Evolutionary conservation across 2,888 invertebrate species (phyloP).

Genomic region (Xylocampa areola): DNA sequence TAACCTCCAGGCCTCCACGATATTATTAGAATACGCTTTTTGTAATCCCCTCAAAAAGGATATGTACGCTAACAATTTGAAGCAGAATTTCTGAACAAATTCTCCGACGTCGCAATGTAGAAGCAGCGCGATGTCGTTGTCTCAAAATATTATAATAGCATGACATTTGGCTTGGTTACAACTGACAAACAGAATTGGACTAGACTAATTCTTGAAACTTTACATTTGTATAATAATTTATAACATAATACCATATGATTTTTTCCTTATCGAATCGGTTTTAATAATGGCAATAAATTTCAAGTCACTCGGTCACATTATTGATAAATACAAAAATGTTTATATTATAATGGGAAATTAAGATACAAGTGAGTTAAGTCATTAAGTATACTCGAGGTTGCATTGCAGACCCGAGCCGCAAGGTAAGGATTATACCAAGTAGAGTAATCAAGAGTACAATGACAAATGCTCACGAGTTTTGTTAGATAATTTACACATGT

Average conservation of each 20-base stretch:
- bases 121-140: conserved; percentile 9
- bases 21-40: conserved; percentile 16
- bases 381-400: too few relatives aligned
- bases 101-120: conserved; percentile 9
- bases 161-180: conserved; percentile 43
- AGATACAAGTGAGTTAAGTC: too few relatives aligned
- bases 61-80: conserved; percentile 21
- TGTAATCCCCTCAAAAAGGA: conserved; percentile 20
- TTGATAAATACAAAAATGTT: too few relatives aligned
- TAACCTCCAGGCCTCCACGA: too few relatives aligned
- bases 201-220: conserved; percentile 3
- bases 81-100: conserved; percentile 27
- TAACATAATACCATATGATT: neutral
- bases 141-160: conserved; percentile 38
- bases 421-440: too few relatives aligned
- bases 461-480: too few relatives aligned
- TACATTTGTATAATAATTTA: conserved; percentile 9
- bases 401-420: too few relatives aligned
- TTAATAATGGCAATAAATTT: too few relatives aligned
- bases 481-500: too few relatives aligned
- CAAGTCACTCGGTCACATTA: too few relatives aligned
- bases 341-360: too few relatives aligned
- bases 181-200: conserved; percentile 20
- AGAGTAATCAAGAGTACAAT: too few relatives aligned
- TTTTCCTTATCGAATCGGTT: conserved; percentile 4